Conservation (phyloP, 1,140 invertebrate genomes). For the Leguminivora glycinivorella region DNA sequence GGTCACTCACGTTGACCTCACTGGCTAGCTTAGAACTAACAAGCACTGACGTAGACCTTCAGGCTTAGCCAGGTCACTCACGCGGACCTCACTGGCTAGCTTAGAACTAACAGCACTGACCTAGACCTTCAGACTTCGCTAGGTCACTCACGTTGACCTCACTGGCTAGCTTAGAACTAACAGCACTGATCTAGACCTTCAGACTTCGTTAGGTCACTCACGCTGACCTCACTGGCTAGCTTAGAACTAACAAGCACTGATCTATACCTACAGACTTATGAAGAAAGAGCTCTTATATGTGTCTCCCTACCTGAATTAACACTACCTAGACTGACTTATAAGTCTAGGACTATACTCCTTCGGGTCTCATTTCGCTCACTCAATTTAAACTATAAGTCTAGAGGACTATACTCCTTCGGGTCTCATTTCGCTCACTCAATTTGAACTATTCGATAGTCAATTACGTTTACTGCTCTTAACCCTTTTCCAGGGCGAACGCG, state of each 20-base stretch:
- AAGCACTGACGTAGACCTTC: neutral
- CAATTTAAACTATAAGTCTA: too few relatives aligned
- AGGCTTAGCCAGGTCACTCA: neutral
- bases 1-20: constrained; percentile 74
- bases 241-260: neutral
- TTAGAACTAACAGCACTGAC: neutral
- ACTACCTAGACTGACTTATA: too few relatives aligned
- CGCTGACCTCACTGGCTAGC: constrained; percentile 65
- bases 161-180: constrained; percentile 37
- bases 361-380: too few relatives aligned
- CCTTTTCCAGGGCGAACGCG: too few relatives aligned
- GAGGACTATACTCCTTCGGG: too few relatives aligned
- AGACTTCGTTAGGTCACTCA: constrained; percentile 70
- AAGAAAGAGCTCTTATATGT: too few relatives aligned
- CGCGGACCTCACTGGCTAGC: neutral
- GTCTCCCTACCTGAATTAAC: too few relatives aligned
- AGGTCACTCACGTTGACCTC: constrained; percentile 75
- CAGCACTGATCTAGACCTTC: neutral
- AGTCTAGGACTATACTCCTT: too few relatives aligned
- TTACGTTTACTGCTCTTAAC: neutral
- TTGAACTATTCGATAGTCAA: too few relatives aligned
- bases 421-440: too few relatives aligned
- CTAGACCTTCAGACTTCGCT: constrained; percentile 42
- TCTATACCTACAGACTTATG: neutral
- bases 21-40: constrained; percentile 40